These are phyloP conservation scores for Tanytarsus gracilentus DNA, from an alignment of 2,888 invertebrate genomes.

Conservation along the genomic window DNA sequence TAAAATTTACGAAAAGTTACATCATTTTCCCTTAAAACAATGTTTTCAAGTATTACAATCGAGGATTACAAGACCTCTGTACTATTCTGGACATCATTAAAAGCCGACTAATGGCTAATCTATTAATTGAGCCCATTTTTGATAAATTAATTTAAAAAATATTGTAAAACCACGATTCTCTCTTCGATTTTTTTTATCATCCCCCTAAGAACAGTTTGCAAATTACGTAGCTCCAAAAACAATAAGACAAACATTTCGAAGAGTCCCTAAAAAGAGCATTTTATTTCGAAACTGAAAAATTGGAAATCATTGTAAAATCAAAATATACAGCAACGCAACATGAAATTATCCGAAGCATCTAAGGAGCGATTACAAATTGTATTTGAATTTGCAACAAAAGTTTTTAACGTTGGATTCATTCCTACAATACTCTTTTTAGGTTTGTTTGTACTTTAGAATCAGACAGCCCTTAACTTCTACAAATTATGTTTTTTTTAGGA, in stretches of 20 bases:
- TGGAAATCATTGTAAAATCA: background rate
- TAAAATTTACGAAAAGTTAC: slow-evolving; percentile 29
- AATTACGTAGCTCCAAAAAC: too few species aligned
- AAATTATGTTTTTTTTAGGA: slow-evolving; percentile 43
- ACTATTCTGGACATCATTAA: background rate
- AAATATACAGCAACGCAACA: slow-evolving; percentile 29
- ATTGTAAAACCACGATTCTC: too few species aligned
- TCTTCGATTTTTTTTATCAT: too few species aligned
- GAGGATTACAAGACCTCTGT: background rate
- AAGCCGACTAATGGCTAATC: slow-evolving; percentile 9
- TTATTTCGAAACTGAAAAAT: background rate
- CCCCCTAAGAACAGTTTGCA: too few species aligned
- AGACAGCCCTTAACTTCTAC: background rate
- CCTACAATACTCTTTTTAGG: slow-evolving; percentile 60
- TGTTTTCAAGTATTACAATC: background rate
- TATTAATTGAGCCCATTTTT: slow-evolving; percentile 19
- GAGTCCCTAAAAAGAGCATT: too few species aligned
- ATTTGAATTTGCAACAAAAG: slow-evolving; percentile 49
- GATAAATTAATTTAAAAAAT: background rate
- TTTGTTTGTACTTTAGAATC: slow-evolving; percentile 36
- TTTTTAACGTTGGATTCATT: slow-evolving; percentile 62
- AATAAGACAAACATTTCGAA: too few species aligned
- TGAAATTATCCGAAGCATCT: slow-evolving; percentile 46
- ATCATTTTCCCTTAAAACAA: background rate
- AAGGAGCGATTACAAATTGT: slow-evolving; percentile 55